Evolutionary conservation across 2,113 vertebrate genomes (phyloP).

Genomic region (Mustelus asterias): DNA sequence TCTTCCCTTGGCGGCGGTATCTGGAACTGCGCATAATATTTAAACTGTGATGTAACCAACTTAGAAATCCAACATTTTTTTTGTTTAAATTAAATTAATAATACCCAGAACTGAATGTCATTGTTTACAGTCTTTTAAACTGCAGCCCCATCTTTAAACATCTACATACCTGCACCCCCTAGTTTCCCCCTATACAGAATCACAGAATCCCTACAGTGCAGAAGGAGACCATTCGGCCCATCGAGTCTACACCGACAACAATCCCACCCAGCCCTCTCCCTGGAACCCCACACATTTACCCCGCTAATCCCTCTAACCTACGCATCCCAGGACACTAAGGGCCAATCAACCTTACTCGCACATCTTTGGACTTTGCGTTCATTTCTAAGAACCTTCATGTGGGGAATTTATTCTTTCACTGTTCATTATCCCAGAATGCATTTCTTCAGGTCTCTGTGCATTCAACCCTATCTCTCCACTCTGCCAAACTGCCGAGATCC

Average conservation of each 20-base stretch:
- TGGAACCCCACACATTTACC: too few relatives aligned
- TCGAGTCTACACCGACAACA: too few relatives aligned
- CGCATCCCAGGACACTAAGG: too few relatives aligned
- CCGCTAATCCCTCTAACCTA: too few relatives aligned
- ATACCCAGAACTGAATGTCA: background rate
- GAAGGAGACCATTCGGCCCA: too few relatives aligned
- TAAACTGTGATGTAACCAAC: background rate
- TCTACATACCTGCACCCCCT: background rate
- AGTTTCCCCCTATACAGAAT: background rate
- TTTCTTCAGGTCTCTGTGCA: background rate
- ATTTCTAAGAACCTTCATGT: too few relatives aligned
- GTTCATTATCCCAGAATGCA: background rate
- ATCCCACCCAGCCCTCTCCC: too few relatives aligned
- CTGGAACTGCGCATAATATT: too few relatives aligned
- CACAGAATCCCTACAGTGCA: background rate
- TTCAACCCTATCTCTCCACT: background rate
- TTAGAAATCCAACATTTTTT: background rate
- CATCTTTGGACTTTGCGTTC: too few relatives aligned
- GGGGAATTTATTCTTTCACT: background rate
- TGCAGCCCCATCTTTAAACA: background rate
- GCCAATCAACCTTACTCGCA: too few relatives aligned
- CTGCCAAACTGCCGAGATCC: background rate
- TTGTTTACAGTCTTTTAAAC: background rate
- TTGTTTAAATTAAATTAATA: background rate
- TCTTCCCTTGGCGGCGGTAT: background rate